Evolutionary conservation across 2,888 invertebrate genomes (phyloP).

Genomic region (Tetragonula carbonaria): DNA sequence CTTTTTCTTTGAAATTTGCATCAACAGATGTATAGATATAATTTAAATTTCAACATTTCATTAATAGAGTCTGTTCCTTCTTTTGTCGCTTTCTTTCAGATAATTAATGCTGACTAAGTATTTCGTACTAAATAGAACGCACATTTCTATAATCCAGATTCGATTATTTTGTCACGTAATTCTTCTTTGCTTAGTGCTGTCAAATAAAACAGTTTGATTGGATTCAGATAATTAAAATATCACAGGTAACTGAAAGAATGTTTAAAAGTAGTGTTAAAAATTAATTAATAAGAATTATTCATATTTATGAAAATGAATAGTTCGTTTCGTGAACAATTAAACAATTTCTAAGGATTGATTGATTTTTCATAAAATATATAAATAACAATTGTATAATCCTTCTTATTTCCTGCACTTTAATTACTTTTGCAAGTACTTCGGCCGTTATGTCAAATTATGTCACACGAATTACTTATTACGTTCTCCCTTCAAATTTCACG

Average conservation of each 20-base stretch:
- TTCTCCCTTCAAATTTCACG: not conserved
- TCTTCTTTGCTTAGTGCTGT: too few relatives aligned
- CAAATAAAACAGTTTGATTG: not conserved
- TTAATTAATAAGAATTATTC: not conserved
- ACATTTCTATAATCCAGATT: not conserved
- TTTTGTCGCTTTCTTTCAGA: not conserved
- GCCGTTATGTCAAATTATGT: not conserved
- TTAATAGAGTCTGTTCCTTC: not conserved
- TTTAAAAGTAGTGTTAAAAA: not conserved
- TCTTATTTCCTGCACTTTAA: too few relatives aligned
- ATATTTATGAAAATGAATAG: too few relatives aligned
- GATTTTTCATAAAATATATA: too few relatives aligned
- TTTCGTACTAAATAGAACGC: not conserved
- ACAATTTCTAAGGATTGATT: too few relatives aligned
- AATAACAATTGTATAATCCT: too few relatives aligned
- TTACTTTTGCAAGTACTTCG: too few relatives aligned
- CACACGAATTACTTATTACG: not conserved
- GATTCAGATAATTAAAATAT: not conserved
- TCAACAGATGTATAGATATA: constrained; percentile 21
- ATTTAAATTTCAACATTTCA: not conserved
- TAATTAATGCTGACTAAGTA: not conserved
- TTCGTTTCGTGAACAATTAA: too few relatives aligned
- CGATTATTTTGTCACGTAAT: not conserved
- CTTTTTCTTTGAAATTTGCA: not conserved
- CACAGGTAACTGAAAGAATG: not conserved